Conservation (phyloP, 2,888 invertebrate genomes). For the Amblyjoppa proteus region DNA sequence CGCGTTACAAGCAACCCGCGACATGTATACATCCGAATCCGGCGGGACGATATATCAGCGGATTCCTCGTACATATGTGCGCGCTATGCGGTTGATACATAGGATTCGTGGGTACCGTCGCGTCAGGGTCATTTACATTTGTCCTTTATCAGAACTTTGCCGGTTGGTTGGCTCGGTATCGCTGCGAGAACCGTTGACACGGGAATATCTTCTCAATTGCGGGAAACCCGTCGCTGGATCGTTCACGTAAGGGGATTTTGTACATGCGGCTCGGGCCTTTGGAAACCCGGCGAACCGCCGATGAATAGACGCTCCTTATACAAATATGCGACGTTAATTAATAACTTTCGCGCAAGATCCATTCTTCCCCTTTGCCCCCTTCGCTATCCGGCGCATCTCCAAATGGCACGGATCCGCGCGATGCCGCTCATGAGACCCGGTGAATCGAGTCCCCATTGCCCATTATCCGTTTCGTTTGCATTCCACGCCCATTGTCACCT, state of each 20-base stretch:
- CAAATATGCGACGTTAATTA: constrained; percentile 16
- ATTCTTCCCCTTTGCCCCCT: background rate
- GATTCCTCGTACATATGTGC: constrained; percentile 35
- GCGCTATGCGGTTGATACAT: constrained; percentile 15
- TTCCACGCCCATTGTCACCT: background rate
- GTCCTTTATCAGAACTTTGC: constrained; percentile 52
- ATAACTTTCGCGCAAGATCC: constrained; percentile 12
- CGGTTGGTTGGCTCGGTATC: constrained; percentile 23
- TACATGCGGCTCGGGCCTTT: background rate
- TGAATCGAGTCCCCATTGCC: background rate
- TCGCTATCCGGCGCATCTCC: background rate
- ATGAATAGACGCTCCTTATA: background rate
- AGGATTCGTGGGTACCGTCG: constrained; percentile 38
- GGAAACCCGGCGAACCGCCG: background rate
- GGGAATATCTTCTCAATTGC: constrained; percentile 30
- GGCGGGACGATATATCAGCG: constrained; percentile 40
- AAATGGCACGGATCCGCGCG: background rate
- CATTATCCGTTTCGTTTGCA: constrained; percentile 26
- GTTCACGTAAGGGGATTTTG: background rate
- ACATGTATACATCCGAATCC: constrained; percentile 43
- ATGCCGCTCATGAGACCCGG: background rate
- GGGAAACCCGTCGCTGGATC: background rate
- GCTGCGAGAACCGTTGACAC: background rate
- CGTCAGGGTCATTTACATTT: constrained; percentile 54
- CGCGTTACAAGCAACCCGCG: constrained; percentile 54